phyloP scores from a whole-genome alignment of 2,888 invertebrate species.

The Eupeodes latifasciatus region DNA sequence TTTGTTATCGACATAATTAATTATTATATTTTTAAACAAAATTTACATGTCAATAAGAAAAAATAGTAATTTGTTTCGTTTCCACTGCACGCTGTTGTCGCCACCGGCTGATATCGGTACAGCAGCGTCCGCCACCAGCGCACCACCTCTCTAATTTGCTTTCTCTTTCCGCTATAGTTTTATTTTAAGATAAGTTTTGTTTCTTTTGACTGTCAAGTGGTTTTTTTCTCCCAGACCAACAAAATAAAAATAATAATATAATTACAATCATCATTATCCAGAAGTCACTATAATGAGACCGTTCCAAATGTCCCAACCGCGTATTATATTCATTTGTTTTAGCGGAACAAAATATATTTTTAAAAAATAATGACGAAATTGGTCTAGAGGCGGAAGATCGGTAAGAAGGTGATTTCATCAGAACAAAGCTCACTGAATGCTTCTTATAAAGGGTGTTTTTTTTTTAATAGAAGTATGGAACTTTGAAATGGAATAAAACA shows the following conservation, averaged over 20 bases:
- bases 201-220: slow-evolving; percentile 14
- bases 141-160: not conserved
- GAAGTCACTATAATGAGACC: slow-evolving; percentile 32
- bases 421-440: slow-evolving; percentile 14
- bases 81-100: not conserved
- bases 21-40: slow-evolving; percentile 9
- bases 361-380: slow-evolving; percentile 32
- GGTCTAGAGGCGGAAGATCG: not conserved
- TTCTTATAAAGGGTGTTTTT: not conserved
- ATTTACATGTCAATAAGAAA: slow-evolving; percentile 30
- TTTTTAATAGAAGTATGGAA: too few species aligned
- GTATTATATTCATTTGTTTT: slow-evolving; percentile 35
- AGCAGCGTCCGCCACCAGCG: not conserved
- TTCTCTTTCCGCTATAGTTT: slow-evolving; percentile 19
- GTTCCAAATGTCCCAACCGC: slow-evolving; percentile 53
- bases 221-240: slow-evolving; percentile 22
- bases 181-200: not conserved
- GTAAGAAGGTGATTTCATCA: slow-evolving; percentile 22
- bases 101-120: too few species aligned
- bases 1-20: slow-evolving; percentile 53
- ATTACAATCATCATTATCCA: slow-evolving; percentile 56
- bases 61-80: not conserved
- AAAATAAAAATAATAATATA: slow-evolving; percentile 16
- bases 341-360: slow-evolving; percentile 51
- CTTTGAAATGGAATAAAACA: too few species aligned